Percentiles rank a stretch among this genome's conserved stretches.
Evolutionary conservation across 1,140 invertebrate genomes (phyloP).

Genomic region (Pseudomyrmex concolor): DNA sequence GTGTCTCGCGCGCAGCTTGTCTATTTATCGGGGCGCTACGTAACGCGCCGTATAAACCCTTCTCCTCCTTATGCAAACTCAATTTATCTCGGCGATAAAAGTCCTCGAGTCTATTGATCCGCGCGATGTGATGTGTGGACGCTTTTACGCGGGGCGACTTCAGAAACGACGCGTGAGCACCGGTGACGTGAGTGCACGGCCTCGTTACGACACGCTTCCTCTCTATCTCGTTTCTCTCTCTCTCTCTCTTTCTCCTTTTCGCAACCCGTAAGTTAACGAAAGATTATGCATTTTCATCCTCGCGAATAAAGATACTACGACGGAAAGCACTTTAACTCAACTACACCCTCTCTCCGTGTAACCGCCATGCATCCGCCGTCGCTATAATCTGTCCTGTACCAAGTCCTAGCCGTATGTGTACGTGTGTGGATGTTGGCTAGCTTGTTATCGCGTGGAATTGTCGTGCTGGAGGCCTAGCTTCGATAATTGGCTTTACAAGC

Average conservation of each 20-base stretch:
- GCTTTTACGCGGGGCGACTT: conserved; percentile 41
- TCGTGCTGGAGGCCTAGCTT: background rate
- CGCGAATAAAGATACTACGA: conserved; percentile 23
- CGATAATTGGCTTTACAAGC: conserved; percentile 18
- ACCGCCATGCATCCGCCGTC: background rate
- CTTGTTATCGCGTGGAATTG: conserved; percentile 18
- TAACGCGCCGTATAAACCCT: conserved; percentile 35
- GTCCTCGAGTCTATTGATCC: conserved; percentile 61
- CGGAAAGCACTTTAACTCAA: conserved; percentile 28
- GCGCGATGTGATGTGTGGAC: conserved; percentile 22
- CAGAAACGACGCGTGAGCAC: background rate
- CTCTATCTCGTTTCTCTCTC: no score
- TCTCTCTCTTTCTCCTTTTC: no score
- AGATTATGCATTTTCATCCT: conserved; percentile 57
- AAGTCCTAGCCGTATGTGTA: no score
- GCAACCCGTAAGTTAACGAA: conserved; percentile 50
- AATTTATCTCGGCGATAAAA: conserved; percentile 67
- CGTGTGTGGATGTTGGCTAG: no score
- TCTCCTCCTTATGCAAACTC: conserved; percentile 42
- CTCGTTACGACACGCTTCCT: conserved; percentile 34
- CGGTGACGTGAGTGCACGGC: conserved; percentile 46
- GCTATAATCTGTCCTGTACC: no score
- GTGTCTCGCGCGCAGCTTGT: conserved; percentile 2
- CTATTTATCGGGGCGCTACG: conserved; percentile 32
- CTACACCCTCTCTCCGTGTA: background rate